Base-by-base conservation (phyloP, 2,888 invertebrate genomes). In the Drosophila histrio region DNA sequence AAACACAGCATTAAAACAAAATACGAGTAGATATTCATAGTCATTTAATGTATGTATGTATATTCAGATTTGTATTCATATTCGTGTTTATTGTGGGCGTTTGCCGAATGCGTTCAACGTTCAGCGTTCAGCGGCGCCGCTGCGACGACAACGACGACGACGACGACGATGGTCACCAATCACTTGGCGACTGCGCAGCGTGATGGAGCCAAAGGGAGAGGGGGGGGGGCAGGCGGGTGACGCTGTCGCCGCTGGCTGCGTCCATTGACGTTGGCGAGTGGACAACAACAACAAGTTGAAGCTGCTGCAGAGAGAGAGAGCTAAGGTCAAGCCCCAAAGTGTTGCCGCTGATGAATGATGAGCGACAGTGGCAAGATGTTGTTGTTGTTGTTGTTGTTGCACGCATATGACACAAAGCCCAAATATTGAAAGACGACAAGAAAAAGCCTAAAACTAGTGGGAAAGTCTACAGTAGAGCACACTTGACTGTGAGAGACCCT, bases 251-350 rank as follows among this genome's bases (percentile, higher is more conserved):
- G 74, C 63, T 56, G 61, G 36, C 77, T 22, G 75, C 79, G 85
- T 83, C 63, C 82, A 77, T 83, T 83, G 82, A 83, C 86, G 85
- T 79, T 79, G 82, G 79, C 72, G 67, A 84, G 60, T 57, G 47
- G 58, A 46, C 74, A 65, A 17, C 58, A 52, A 26, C 58, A 57
- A 44, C 62, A 54, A 39, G 36, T 52, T 47, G 22, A 52, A 46
- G 32, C 59, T 58, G 52, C 50, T 28, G 44, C 69, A 47, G 60
- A 2, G 2, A 49, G 75, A 69, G 68, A 58, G 66, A 22, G 52
- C 69, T 83, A 83, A 83, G 86, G 82, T 83, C 82, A 83, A 83
- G 72, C 75, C 61, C 67, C 79, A 57, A 56, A 56, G 58, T 21
- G 66, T 54, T 46, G 57, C 39, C 38, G 47, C 50, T 53, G 60